Base-by-base conservation (phyloP, 2,888 invertebrate genomes). In the Tanytarsus gracilentus region DNA sequence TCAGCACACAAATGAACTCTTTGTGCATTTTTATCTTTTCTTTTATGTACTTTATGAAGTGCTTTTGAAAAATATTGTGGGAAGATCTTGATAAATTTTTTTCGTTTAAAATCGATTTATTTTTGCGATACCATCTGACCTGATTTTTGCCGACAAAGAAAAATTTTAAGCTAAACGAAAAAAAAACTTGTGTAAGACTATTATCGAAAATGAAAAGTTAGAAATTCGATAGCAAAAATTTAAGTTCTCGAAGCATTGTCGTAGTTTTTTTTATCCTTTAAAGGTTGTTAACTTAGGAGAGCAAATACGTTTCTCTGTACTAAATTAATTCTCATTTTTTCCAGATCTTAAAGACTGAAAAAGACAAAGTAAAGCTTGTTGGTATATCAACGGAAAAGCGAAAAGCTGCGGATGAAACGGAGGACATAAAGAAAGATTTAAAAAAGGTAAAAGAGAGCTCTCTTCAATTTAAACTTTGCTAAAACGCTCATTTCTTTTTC, bases 381-480 rank as follows among this genome's bases (percentile, higher is more conserved):
- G n/a, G n/a, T n/a, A n/a, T 44, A 23, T 79, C 81, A 65, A 82
- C 85, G 58, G 89, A 88, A 70, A 90, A 90, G 71, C 77, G 89
- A 67, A 89, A 89, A 78, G 86, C 87, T 11, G 88, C 88, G 68
- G 88, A 89, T 67, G 36, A 58, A 29, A 36, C 33, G 30, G 81
- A 81, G 2, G 88, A 89, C 65, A 82, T 84, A 65, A 84, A 85
- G 70, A 88, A 88, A 72, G 89, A 89, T 74, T 79, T 89, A 68
- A 90, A 90, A 77, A 90, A 89, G 85, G 89, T 88, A 48, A 44
- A 29, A 44, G 1, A 48, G 18, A n/a, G n/a, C 58, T 58, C 23
- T n/a, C n/a, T n/a, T n/a, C n/a, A n/a, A n/a, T n/a, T n/a, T 5
- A 3, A 9, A 26, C 14, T 59, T 61, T 61, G 33, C 14, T 39